phyloP scores from a whole-genome alignment of 1,140 invertebrate genomes.

The Pollicipes pollicipes region DNA sequence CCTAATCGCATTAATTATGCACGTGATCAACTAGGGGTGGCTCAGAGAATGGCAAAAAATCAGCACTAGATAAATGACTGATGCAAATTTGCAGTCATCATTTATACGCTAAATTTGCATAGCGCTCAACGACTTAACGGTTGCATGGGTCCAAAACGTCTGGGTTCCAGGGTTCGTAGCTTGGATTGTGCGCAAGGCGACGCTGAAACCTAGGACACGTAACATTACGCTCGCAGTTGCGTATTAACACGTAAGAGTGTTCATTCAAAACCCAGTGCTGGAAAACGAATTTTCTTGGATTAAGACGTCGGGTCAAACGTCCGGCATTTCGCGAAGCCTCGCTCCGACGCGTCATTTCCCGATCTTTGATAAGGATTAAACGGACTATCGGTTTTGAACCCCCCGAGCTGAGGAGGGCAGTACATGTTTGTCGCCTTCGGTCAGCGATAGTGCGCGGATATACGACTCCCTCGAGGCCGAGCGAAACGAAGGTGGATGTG shows the following conservation, averaged over 20 bases:
- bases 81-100: background rate
- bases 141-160: background rate
- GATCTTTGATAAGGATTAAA: background rate
- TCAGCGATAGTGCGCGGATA: background rate
- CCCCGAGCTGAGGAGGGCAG: background rate
- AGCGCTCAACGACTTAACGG: background rate
- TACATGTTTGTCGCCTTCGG: background rate
- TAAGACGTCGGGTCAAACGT: no score
- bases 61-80: background rate
- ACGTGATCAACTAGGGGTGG: background rate
- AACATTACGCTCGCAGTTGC: no score
- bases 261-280: background rate
- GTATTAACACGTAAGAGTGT: no score
- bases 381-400: background rate
- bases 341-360: background rate
- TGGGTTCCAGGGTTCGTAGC: no score
- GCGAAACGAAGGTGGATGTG: background rate
- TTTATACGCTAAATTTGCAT: background rate
- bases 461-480: background rate
- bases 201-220: no score
- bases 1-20: background rate
- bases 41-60: background rate
- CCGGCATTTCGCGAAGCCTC: no score
- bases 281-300: background rate
- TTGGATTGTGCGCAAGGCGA: no score